Percentiles rank a stretch among this genome's conserved stretches.
phyloP scores from a whole-genome alignment of 2,888 invertebrate species.

The Elmis aenea region DNA sequence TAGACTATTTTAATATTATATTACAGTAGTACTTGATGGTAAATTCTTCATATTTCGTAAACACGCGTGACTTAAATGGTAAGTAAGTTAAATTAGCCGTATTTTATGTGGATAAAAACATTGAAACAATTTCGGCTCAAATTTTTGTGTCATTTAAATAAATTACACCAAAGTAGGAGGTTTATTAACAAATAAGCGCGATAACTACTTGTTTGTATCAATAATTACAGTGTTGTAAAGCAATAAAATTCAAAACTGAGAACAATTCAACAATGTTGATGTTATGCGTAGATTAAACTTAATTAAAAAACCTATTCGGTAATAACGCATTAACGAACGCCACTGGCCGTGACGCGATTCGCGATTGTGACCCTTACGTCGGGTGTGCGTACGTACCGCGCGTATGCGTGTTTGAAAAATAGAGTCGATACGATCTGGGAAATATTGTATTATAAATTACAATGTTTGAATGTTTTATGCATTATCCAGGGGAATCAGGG shows the following conservation, averaged over 20 bases:
- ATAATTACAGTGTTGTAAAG: slow-evolving; percentile 13
- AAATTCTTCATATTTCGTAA: too few species aligned
- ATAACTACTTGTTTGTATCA: too few species aligned
- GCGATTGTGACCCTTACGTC: slow-evolving; percentile 24
- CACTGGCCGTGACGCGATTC: slow-evolving; percentile 33
- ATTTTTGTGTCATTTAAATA: too few species aligned
- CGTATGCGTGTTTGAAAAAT: slow-evolving; percentile 26
- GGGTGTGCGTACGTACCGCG: slow-evolving; percentile 23
- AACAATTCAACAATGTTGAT: slow-evolving; percentile 36
- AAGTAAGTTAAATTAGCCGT: too few species aligned
- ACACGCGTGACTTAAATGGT: too few species aligned
- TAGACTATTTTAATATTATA: too few species aligned
- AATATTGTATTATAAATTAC: slow-evolving; percentile 33
- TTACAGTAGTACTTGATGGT: too few species aligned
- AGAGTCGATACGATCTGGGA: slow-evolving; percentile 28
- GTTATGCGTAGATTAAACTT: slow-evolving; percentile 34
- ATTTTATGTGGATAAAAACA: too few species aligned
- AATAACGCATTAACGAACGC: slow-evolving; percentile 33
- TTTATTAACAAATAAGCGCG: too few species aligned
- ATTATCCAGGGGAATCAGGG: slow-evolving; percentile 28
- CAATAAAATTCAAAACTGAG: slow-evolving; percentile 24
- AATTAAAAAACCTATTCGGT: slow-evolving; percentile 36
- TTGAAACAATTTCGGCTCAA: too few species aligned
- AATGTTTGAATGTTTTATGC: slow-evolving; percentile 32
- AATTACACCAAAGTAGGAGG: too few species aligned